Percentiles rank a stretch among this genome's conserved stretches.
These are phyloP conservation scores for Tympanuchus pallidicinctus DNA, from an alignment of 2,113 vertebrate species.

Conservation along the genomic window DNA sequence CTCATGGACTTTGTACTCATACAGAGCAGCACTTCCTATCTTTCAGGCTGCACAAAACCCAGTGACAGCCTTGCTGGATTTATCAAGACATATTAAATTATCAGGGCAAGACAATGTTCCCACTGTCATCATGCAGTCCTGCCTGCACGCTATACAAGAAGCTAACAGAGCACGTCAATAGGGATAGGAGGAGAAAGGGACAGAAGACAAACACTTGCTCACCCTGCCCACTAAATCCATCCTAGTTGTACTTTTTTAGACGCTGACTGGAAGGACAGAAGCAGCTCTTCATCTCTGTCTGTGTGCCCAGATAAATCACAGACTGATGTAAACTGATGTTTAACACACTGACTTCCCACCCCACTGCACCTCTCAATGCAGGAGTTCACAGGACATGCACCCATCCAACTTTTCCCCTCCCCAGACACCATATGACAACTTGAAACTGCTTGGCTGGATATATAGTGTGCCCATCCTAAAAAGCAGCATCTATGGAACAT, in stretches of 20 bases:
- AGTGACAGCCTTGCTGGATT: constrained; percentile 9
- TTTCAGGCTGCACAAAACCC: constrained; percentile 12
- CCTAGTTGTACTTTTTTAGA: not conserved
- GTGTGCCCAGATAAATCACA: not conserved
- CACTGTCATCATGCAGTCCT: constrained; percentile 11
- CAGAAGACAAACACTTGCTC: not conserved
- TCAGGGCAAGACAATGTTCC: constrained; percentile 41
- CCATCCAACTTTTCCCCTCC: not conserved
- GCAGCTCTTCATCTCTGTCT: not conserved
- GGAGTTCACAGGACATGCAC: not conserved
- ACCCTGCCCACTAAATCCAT: not conserved
- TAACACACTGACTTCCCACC: not conserved
- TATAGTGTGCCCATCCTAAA: not conserved
- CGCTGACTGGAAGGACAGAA: not conserved
- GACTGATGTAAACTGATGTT: no score
- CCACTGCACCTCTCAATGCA: not conserved
- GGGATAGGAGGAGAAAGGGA: not conserved
- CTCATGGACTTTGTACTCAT: not conserved
- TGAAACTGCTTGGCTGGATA: not conserved
- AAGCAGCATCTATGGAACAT: not conserved
- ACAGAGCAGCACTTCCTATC: constrained; percentile 18
- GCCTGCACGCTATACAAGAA: not conserved
- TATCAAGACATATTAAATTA: constrained; percentile 61
- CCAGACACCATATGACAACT: not conserved
- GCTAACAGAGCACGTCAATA: not conserved